Evolutionary conservation across 2,113 vertebrate species (phyloP).

Genomic region (Microtus ochrogaster): DNA sequence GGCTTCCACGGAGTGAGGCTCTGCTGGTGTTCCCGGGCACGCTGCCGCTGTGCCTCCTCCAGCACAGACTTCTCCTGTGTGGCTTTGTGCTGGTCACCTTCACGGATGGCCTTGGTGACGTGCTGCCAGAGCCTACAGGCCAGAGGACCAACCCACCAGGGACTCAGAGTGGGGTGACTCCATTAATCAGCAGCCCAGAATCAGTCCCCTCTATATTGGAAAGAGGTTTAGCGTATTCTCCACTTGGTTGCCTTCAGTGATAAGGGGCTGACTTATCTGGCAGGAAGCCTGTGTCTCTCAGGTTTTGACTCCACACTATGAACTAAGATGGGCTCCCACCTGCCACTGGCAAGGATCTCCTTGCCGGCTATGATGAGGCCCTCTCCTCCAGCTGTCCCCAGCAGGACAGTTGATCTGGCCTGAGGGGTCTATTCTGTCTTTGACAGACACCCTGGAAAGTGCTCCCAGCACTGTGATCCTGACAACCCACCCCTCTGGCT

Average conservation of each 20-base stretch:
- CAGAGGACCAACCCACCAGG: slow-evolving; percentile 9
- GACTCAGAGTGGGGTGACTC: slow-evolving; percentile 55
- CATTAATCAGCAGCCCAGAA: fast-evolving
- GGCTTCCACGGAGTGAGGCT: slow-evolving; percentile 86
- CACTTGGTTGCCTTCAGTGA: background rate
- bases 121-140: slow-evolving; percentile 93
- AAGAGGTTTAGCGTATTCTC: background rate
- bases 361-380: background rate
- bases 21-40: slow-evolving; percentile 89
- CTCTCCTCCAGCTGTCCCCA: background rate
- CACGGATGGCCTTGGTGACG: slow-evolving; percentile 93
- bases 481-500: background rate
- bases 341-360: background rate
- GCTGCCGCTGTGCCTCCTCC: slow-evolving; percentile 94
- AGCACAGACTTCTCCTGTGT: slow-evolving; percentile 95
- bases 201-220: too few species aligned
- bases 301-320: background rate
- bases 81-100: slow-evolving; percentile 93
- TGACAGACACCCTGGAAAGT: background rate
- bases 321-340: background rate
- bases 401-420: background rate
- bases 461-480: background rate
- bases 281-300: background rate
- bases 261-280: background rate
- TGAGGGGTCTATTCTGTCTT: background rate